Base-by-base conservation (phyloP, 2,113 vertebrate genomes). In the Cynocephalus volans region DNA sequence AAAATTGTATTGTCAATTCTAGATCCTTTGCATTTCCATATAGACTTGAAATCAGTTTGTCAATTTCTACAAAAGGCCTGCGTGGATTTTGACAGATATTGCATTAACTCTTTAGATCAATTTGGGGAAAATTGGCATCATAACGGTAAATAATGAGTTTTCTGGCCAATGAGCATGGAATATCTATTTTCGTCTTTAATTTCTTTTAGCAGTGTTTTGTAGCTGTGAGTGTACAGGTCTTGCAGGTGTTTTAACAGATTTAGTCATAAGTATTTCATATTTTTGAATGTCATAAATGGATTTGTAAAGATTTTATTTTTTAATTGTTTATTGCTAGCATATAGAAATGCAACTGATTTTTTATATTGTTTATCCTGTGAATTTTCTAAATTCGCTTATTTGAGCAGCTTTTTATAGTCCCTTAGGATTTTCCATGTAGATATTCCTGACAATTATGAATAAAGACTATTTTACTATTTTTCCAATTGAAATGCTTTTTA, bases 81-180 rank as follows among this genome's bases (percentile, higher is more conserved):
- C 54, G n/a, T 60, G 24, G 28, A 52, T 69, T 52, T 62, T 75
- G 64, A 10, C 33, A 18, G 67, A 21, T 14, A 5, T 69, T 45
- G 10, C 13, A 5, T 48, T 48, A 15, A 11, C 7, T 26, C 33
- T 54, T 72, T 45, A 36, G 54, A 26, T 60, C 21, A 28, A 0
- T 21, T 7, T 45, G 62, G 24, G 28, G 31, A 56, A 48, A 24
- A 7, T 8, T 23, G 79, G 45, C 28, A 10, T 41, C 3, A 65
- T 48, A 14, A 28, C 45, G 8, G 0, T 19, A 4, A 3, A 0
- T 19, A 4, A 3, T 1, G 2, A 14, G 45, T 36, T 28, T 45
- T 12, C 19, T 36, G 70, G 52, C 33, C 36, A 14, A 1, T 0
- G 21, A 24, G 13, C 12, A 0, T 7, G 19, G 31, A 5, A 72